phyloP scores from a whole-genome alignment of 1,140 invertebrate genomes.

The Drosophila ironensis region DNA sequence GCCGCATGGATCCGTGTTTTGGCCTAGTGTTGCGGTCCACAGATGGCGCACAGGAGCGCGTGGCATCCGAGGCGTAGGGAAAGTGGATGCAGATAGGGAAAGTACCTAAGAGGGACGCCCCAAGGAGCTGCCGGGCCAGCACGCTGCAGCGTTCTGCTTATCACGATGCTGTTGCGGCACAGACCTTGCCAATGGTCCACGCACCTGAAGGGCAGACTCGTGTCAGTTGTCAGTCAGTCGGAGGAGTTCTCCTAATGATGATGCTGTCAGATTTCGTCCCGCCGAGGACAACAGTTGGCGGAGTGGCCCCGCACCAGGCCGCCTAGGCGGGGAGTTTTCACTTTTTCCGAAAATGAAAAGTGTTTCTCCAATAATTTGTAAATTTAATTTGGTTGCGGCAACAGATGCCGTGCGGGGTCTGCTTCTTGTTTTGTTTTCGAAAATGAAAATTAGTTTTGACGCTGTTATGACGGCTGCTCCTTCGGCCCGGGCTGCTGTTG shows the following conservation, averaged over 20 bases:
- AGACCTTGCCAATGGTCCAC: neutral
- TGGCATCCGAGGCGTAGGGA: conserved; percentile 26
- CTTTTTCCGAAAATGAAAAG: conserved; percentile 68
- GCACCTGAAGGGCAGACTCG: conserved; percentile 26
- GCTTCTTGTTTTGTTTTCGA: conserved; percentile 40
- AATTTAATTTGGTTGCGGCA: conserved; percentile 67
- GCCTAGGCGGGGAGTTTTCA: conserved; percentile 51
- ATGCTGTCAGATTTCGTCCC: conserved; percentile 68
- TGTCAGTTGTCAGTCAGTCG: conserved; percentile 70
- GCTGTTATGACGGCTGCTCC: conserved; percentile 68
- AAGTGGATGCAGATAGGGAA: conserved; percentile 50
- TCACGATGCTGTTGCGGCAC: conserved; percentile 48
- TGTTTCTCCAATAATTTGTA: conserved; percentile 64
- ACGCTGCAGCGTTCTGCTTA: conserved; percentile 51
- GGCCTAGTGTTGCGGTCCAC: conserved; percentile 50
- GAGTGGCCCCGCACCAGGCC: conserved; percentile 17
- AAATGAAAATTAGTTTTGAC: conserved; percentile 78
- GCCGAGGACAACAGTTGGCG: conserved; percentile 60
- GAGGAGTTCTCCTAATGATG: conserved; percentile 55
- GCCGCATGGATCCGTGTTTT: conserved; percentile 16
- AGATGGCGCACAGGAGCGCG: conserved; percentile 43
- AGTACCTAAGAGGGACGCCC: conserved; percentile 58
- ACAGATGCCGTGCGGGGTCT: conserved; percentile 57
- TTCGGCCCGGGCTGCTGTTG: conserved; percentile 13
- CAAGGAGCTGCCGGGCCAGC: conserved; percentile 52